Conservation (phyloP, 2,797 vertebrate genomes). For the Leuciscus waleckii region DNA sequence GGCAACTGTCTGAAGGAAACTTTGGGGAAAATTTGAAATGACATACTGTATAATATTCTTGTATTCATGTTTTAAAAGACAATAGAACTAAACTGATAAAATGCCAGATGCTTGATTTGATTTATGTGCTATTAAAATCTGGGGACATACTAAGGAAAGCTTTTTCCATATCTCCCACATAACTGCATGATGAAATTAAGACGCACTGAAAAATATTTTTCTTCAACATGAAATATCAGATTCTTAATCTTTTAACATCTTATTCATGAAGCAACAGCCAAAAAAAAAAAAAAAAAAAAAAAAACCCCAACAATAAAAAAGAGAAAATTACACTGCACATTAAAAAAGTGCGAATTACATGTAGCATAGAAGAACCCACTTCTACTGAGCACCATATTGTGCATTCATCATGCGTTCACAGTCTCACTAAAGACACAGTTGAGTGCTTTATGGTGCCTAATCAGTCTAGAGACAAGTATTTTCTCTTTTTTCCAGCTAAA, state of each 20-base stretch:
- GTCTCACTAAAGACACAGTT: conserved; percentile 13
- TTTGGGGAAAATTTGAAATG: not conserved
- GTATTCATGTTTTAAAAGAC: not conserved
- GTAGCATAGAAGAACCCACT: not conserved
- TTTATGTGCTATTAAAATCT: not conserved
- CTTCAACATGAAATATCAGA: not conserved
- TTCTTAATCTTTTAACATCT: not conserved
- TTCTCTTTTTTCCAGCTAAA: conserved; percentile 26
- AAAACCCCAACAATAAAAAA: too few relatives aligned
- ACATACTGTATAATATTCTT: not conserved
- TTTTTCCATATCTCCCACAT: not conserved
- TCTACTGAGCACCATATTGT: not conserved
- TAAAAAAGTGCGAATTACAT: not conserved
- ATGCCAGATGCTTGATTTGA: not conserved
- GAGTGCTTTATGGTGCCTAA: conserved; percentile 34
- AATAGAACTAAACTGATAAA: not conserved
- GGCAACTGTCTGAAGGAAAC: not conserved
- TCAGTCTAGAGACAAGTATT: conserved; percentile 32
- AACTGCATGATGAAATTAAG: not conserved
- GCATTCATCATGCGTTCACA: not conserved
- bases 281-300: not conserved
- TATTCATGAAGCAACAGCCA: not conserved
- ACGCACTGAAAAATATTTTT: not conserved
- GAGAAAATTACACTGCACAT: not conserved
- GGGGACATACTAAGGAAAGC: not conserved